Evolutionary conservation across 2,797 vertebrate species (phyloP).

Genomic region (Falco columbarius): DNA sequence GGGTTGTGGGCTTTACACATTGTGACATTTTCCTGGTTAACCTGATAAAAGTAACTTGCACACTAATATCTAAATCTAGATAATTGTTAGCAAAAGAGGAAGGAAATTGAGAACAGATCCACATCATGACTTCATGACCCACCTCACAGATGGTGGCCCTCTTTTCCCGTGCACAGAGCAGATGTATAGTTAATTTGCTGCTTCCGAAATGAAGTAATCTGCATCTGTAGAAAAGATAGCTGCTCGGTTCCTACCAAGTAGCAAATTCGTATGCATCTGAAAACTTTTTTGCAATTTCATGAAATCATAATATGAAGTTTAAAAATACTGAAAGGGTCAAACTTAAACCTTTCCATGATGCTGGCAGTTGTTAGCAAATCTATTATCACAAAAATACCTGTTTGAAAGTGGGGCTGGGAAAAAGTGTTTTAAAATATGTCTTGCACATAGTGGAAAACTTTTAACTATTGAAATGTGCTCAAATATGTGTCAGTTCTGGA

Average conservation of each 20-base stretch:
- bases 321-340: not conserved
- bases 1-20: not conserved
- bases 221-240: not conserved
- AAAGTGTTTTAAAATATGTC: not conserved
- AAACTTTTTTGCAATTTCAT: not conserved
- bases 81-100: constrained; percentile 19
- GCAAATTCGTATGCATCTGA: not conserved
- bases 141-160: constrained; percentile 48
- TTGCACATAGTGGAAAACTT: not conserved
- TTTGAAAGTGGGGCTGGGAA: not conserved
- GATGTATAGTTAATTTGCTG: not conserved
- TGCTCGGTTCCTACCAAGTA: not conserved
- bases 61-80: constrained; percentile 20
- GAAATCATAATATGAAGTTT: not conserved
- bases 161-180: not conserved
- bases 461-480: not conserved
- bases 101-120: constrained; percentile 35
- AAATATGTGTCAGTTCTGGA: not conserved
- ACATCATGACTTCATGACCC: constrained; percentile 16
- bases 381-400: not conserved
- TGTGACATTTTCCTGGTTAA: constrained; percentile 1
- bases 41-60: constrained; percentile 8
- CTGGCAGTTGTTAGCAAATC: not conserved
- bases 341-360: not conserved
- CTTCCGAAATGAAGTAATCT: constrained; percentile 9